Base-by-base conservation (phyloP, 2,797 vertebrate species). In the Microtus californicus region DNA sequence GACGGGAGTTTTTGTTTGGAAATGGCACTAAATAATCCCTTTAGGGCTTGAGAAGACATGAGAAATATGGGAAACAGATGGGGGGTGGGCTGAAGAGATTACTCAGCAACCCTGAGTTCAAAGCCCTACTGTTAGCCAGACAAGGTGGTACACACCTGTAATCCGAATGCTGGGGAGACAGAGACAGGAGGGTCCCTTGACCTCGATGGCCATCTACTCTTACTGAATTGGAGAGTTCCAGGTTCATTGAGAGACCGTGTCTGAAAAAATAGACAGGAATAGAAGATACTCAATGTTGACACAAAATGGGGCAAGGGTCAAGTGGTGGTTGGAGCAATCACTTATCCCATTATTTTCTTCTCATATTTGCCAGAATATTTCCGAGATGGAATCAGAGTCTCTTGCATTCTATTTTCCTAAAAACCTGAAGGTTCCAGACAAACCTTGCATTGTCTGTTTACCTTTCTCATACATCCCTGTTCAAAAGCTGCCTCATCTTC, bases 1-100 rank as follows among this genome's bases (percentile, higher is more conserved):
- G 3, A 45, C 89, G 15, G 51, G 77, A 34, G 59, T 67, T 45
- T 91, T 40, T 88, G 76, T 73, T 93, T n/a, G 40, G 63, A 96
- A 92, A 91, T 90, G 69, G 34, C 14, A 17, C 21, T 37, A n/a
- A 86, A 48, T 81, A 8, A 8, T 83, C 48, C 77, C 15, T 80
- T 87, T 65, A 43, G 67, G 63, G 15, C 88, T 80, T 88, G 87
- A 93, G 81, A 93, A 83, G 40, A 91, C 8, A 0, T 6, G 37
- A 51, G 54, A 90, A 14, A 21, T 73, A 54, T 82, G 67, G 43
- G 40, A 23, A 48, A n/a, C 48, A 48, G 65, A 73, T 23, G 29
- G 25, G 11, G 11, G 1, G 0, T 7, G 29, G 25, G 25, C 51
- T 61, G 27, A 59, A 40, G 29, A 29, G 21, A 29, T 69, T 9